Evolutionary conservation across 2,797 vertebrate genomes (phyloP).

Genomic region (Vireo griseus): DNA sequence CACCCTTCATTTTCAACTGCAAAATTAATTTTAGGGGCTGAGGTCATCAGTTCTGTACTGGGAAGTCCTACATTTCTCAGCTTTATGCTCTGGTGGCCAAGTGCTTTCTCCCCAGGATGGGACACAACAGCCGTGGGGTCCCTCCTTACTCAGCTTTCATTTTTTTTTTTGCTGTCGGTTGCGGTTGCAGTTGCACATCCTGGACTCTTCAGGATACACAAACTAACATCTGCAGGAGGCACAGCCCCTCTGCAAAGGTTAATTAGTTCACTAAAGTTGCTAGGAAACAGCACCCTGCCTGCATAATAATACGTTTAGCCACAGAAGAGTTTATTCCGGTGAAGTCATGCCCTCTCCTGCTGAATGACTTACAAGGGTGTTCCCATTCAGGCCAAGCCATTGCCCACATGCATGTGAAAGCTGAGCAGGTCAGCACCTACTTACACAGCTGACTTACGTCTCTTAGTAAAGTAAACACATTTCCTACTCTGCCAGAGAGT

Average conservation of each 20-base stretch:
- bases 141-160: not conserved
- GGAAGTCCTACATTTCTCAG: not conserved
- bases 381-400: not conserved
- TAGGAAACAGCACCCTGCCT: conserved; percentile 9
- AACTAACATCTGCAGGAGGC: not conserved
- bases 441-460: not conserved
- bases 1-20: not conserved
- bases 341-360: not conserved
- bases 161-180: not conserved
- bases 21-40: not conserved
- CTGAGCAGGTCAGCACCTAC: not conserved
- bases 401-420: not conserved
- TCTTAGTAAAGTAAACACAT: not conserved
- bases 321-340: not conserved
- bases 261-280: conserved; percentile 9
- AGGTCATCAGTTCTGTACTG: not conserved
- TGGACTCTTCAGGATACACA: not conserved
- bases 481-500: not conserved
- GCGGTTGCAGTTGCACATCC: rapidly evolving
- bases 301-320: not conserved
- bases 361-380: not conserved
- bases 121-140: not conserved
- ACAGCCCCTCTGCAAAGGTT: not conserved
- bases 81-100: not conserved
- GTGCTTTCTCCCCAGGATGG: rapidly evolving